Base-by-base conservation (phyloP, 1,140 invertebrate genomes). In the Drosophila carrolli region DNA sequence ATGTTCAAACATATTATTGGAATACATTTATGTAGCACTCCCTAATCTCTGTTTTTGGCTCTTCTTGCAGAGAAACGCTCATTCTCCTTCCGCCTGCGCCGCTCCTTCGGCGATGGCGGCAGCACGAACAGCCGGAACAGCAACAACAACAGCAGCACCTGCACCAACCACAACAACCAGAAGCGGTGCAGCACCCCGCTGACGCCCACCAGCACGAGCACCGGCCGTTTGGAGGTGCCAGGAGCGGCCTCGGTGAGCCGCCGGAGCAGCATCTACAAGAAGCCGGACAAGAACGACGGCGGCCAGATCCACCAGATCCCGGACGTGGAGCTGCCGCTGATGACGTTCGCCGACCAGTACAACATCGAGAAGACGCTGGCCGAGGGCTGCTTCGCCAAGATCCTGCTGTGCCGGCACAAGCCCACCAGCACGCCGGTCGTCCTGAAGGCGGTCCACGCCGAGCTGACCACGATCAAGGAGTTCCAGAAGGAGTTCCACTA, bases 401-500 rank as follows among this genome's bases (percentile, higher is more conserved):
- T 96, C 1, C 71, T 96, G 29, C 81, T 96, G 5, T 94, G 95
- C 1, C 93, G 92, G 0, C 95, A 96, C 84, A 91, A 93, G 11
- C 92, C 93, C 23, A 95, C 95, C 0, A 93, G 94, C 16, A 94
- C 94, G 0, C 93, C 94, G 23, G 94, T 96, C 16, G 95, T 95
- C 0, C 84, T 96, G 2, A 96, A 96, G 81, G 95, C 95, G 0
- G 94, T 96, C 5, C 95, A 95, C 70, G 94, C 95, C n/a, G 95
- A 95, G 63, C 78, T 95, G 4, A 96, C 94, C 65, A 94, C 93
- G 19, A 93, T 95, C 38, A 95, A 95, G 61, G 95, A 96, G 63
- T 97, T 96, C 84, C 95, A 94, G 78, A 93, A 96, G n/a, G 96
- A 97, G 85, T 95, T 95, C 62, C 95, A 96, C 78, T 96, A 96